Evolutionary conservation across 2,113 vertebrate species (phyloP), one percentile per base, ranked within the genome.

Genomic region (Hypocryptadius cinnamomeus): DNA sequence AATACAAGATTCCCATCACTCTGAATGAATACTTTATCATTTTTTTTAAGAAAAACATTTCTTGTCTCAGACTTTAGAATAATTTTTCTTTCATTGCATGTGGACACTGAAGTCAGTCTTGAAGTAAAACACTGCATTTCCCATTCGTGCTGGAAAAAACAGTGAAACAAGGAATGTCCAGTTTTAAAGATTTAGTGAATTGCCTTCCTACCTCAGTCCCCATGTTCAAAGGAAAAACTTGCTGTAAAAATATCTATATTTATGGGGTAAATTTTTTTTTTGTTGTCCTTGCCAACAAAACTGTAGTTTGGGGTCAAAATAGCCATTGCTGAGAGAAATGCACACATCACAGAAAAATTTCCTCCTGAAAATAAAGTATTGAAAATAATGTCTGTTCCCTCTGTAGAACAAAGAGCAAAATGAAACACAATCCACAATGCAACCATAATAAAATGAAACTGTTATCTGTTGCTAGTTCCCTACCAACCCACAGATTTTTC

Each of bases 401-500:
- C 74, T 76, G 80, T 37, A 89, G 64, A 76, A 86, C 60, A 96
- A 89, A 94, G 57, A 92, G 78, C 63, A 83, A 82, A 91, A 94
- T 6, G n/a, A 94, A 93, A 92, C 94, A 89, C 85, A 94, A 82
- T 90, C 51, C 5, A 21, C 65, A 97, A 83, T 87, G 94, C 70
- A 92, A 96, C 63, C 81, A 92, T 48, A 97, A 89, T 93, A 97
- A 92, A 95, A 95, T 97, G 88, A 96, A 98, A 97, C 87, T 93
- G 95, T 97, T 97, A 95, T 97, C 96, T 94, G 94, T 94, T 94
- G 96, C 90, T 96, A 97, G 97, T 94, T 97, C 85, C 90, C 95
- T 86, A 97, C 96, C 92, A 98, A 97, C 96, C 97, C 97, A 96
- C 93, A 96, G 95, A 98, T 98, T 98, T 98, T 97, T 97, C 96